phyloP scores from a whole-genome alignment of 2,113 vertebrate species.

The Suncus etruscus region DNA sequence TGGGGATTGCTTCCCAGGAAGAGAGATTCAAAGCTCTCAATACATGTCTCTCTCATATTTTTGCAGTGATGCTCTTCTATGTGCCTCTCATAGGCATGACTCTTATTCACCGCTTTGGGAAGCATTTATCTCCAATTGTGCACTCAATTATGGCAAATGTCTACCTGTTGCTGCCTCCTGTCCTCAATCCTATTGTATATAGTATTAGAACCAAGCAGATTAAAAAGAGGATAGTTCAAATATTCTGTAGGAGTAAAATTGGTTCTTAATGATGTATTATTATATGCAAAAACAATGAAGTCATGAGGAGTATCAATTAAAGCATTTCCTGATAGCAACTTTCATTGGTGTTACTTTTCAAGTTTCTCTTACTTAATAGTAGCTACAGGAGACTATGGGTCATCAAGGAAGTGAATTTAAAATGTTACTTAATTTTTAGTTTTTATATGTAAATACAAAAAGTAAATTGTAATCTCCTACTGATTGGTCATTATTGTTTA shows the following conservation, averaged over 20 bases:
- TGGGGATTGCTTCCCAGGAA: neutral
- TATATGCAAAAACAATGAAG: neutral
- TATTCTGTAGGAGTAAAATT: neutral
- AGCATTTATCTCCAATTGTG: neutral
- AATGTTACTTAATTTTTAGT: conserved; percentile 14
- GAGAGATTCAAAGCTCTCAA: conserved; percentile 45
- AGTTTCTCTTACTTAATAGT: neutral
- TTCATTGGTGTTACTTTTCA: neutral
- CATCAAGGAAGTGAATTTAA: neutral
- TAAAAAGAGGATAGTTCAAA: accelerated
- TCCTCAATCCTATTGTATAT: conserved; percentile 57
- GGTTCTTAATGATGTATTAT: neutral
- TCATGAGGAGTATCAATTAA: neutral
- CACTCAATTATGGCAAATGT: conserved; percentile 31
- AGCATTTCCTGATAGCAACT: no score
- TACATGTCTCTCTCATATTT: conserved; percentile 54
- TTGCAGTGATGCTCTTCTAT: conserved; percentile 58
- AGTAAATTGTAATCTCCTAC: neutral
- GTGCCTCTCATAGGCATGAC: conserved; percentile 4
- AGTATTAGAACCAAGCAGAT: conserved; percentile 72
- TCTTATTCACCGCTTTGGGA: conserved; percentile 44
- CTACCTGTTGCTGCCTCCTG: conserved; percentile 33
- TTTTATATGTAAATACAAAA: conserved; percentile 16
- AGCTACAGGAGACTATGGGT: neutral
- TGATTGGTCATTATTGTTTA: neutral